Evolutionary conservation across 2,888 invertebrate species (phyloP), one percentile per base, ranked within the genome.

Genomic region (Microdon myrmicae): DNA sequence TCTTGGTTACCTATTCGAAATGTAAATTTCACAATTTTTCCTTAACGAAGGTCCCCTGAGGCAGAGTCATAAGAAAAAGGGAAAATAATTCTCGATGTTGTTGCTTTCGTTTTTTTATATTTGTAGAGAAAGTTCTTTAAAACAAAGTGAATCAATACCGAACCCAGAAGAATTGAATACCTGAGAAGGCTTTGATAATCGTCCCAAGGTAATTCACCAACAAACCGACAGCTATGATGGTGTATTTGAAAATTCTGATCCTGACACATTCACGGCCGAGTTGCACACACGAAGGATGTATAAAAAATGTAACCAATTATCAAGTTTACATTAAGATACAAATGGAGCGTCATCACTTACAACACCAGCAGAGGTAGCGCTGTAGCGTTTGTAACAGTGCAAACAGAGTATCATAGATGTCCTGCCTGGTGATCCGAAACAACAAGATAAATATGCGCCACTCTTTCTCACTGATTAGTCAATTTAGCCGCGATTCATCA

Each of bases 401-500:
- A n/a, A n/a, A n/a, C n/a, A n/a, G n/a, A n/a, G n/a, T n/a, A n/a
- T n/a, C n/a, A n/a, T n/a, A n/a, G n/a, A n/a, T n/a, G n/a, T n/a
- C n/a, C 20, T 19, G 25, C 29, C 20, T 43, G 35, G 31, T 5
- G 25, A 25, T 6, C 12, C 26, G 17, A 39, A 25, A 20, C 12
- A 19, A 41, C 17, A 20, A 31, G 22, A 25, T 41, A 14, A 47
- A 41, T 34, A 56, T 41, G 39, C 41, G 34, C 44, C 51, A 39
- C 53, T 54, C 55, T 61, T 49, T 56, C 35, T 22, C 47, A 64
- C 51, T 64, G 58, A 64, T 64, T 64, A 64, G 64, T 64, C 64
- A 64, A 64, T 58, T 64, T 58, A 58, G 58, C 56, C 43, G 41
- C 56, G 53, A 64, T 64, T 53, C 58, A 34, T 64, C 49, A 22